phyloP scores from a whole-genome alignment of 2,797 vertebrate species.

The Scolopax bukidnonensis region DNA sequence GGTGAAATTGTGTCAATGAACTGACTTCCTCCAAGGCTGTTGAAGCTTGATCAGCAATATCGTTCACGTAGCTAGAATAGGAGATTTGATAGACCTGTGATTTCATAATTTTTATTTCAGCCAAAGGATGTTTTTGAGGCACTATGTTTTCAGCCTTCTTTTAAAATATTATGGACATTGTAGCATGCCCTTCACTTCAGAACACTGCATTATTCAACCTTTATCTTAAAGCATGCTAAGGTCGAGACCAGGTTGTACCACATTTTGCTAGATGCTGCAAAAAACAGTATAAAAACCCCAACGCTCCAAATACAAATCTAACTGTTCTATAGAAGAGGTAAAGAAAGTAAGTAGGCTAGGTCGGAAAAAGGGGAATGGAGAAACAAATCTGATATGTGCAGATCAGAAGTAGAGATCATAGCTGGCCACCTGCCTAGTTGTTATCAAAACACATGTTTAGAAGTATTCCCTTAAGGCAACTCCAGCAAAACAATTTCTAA shows the following conservation, averaged over 20 bases:
- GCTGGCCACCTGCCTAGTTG: neutral
- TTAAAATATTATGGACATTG: neutral
- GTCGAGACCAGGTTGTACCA: neutral
- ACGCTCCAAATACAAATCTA: neutral
- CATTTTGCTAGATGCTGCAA: neutral
- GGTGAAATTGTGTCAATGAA: neutral
- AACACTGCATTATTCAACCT: neutral
- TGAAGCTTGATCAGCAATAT: neutral
- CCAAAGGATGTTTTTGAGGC: neutral
- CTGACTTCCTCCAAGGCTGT: neutral
- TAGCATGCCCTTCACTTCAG: neutral
- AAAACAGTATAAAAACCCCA: neutral
- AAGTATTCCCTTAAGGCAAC: neutral
- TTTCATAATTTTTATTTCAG: slow-evolving; percentile 11
- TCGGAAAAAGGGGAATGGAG: neutral
- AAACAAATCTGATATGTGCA: neutral
- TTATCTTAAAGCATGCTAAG: neutral
- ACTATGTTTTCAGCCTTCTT: neutral
- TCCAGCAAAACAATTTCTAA: slow-evolving; percentile 15
- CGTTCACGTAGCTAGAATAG: neutral
- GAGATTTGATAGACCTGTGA: neutral
- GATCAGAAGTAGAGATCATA: neutral
- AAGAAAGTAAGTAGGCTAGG: neutral
- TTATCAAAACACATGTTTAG: slow-evolving; percentile 30
- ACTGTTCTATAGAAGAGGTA: neutral